Conservation (phyloP, 1,140 invertebrate species). For the Hesperophylax magnus region DNA sequence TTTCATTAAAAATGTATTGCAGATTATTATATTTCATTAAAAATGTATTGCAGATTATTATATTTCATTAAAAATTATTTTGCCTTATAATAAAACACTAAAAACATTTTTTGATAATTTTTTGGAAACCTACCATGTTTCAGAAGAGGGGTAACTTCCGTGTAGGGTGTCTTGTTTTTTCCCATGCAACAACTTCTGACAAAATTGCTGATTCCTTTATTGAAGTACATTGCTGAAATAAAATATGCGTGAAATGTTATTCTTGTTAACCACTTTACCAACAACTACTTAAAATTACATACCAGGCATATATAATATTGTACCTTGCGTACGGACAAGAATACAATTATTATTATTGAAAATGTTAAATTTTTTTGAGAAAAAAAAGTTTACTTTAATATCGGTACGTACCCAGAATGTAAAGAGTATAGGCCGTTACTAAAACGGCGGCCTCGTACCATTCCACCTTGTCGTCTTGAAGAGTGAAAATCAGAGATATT, state of each 20-base stretch:
- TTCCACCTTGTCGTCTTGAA: slow-evolving; percentile 81
- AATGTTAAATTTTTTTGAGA: background rate
- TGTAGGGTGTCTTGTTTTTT: slow-evolving; percentile 59
- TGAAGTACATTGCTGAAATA: slow-evolving; percentile 65
- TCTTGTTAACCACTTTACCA: too few species aligned
- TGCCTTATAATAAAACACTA: background rate
- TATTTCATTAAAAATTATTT: background rate
- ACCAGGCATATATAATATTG: too few species aligned
- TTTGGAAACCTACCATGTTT: slow-evolving; percentile 38
- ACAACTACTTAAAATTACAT: too few species aligned
- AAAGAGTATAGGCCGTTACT: slow-evolving; percentile 78
- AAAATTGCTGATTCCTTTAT: slow-evolving; percentile 58
- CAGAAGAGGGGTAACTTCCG: slow-evolving; percentile 59
- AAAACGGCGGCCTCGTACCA: slow-evolving; percentile 82
- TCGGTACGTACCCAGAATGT: slow-evolving; percentile 68
- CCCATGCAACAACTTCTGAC: slow-evolving; percentile 54
- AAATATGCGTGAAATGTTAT: background rate
- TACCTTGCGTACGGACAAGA: too few species aligned
- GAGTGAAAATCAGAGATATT: slow-evolving; percentile 79
- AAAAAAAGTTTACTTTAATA: background rate
- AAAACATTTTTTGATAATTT: background rate
- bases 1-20: background rate
- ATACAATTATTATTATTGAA: background rate
- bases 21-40: too few species aligned
- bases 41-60: background rate